Conservation (phyloP, 2,113 vertebrate species). For the Epinephelus fuscoguttatus region DNA sequence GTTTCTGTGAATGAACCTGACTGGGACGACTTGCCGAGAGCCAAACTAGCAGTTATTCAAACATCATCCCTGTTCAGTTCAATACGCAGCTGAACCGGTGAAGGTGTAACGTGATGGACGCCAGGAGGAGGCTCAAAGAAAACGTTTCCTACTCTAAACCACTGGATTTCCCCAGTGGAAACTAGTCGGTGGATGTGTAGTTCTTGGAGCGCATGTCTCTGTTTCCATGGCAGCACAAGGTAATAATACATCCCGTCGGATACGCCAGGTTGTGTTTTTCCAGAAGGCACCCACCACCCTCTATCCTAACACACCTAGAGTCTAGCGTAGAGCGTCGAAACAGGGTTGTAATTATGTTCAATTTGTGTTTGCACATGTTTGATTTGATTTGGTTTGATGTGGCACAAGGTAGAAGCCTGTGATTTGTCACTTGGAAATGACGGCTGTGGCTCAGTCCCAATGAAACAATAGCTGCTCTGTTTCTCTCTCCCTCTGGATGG, state of each 20-base stretch:
- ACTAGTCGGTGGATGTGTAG: slow-evolving; percentile 32
- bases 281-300: slow-evolving; percentile 13
- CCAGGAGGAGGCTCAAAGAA: slow-evolving; percentile 39
- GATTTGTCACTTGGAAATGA: slow-evolving; percentile 55
- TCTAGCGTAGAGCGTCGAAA: neutral
- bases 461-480: slow-evolving; percentile 60
- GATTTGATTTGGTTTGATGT: slow-evolving; percentile 62
- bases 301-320: slow-evolving; percentile 38
- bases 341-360: slow-evolving; percentile 41
- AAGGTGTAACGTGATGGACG: slow-evolving; percentile 38
- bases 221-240: slow-evolving; percentile 46
- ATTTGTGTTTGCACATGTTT: slow-evolving; percentile 52
- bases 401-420: slow-evolving; percentile 30
- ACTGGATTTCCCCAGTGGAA: slow-evolving; percentile 48
- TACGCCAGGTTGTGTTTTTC: slow-evolving; percentile 37
- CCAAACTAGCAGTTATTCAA: slow-evolving; percentile 35
- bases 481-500: neutral
- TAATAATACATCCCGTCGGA: slow-evolving; percentile 52
- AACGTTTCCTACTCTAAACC: slow-evolving; percentile 55
- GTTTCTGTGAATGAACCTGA: slow-evolving; percentile 24
- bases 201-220: slow-evolving; percentile 19
- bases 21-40: neutral
- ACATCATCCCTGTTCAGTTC: slow-evolving; percentile 14
- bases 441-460: neutral
- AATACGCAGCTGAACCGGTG: slow-evolving; percentile 2